These are phyloP conservation scores for Synaphobranchus kaupii DNA, from an alignment of 2,797 vertebrate genomes.

Conservation along the genomic window DNA sequence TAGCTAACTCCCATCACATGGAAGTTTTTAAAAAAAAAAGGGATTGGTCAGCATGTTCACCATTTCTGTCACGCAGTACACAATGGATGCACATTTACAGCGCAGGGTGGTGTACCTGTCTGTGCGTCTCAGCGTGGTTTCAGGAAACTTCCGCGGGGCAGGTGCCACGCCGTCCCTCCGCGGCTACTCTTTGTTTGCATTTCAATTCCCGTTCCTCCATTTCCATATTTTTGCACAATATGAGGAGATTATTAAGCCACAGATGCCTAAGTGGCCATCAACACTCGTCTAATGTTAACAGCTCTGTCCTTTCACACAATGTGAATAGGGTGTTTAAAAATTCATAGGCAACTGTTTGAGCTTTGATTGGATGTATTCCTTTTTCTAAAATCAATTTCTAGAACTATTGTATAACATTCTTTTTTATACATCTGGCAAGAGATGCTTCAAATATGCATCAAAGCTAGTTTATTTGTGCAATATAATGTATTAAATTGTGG, in stretches of 20 bases:
- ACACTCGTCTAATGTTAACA: background rate
- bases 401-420: background rate
- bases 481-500: background rate
- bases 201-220: background rate
- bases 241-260: background rate
- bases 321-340: background rate
- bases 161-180: background rate
- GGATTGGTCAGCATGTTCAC: background rate
- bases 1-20: conserved; percentile 50
- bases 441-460: no score
- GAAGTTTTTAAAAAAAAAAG: conserved; percentile 48
- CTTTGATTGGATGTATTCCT: background rate
- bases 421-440: background rate
- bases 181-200: background rate
- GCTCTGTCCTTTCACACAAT: background rate
- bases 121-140: background rate
- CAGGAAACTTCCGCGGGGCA: background rate
- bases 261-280: no score
- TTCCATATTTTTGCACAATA: background rate
- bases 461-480: no score
- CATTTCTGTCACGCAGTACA: background rate
- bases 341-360: background rate
- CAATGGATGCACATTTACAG: background rate
- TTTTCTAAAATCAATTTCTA: conserved; percentile 5
- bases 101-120: background rate